A percentile compares a stretch with the other conserved stretches of the same genome.
phyloP scores from a whole-genome alignment of 2,888 invertebrate genomes.

The Luperina nickerlii region DNA sequence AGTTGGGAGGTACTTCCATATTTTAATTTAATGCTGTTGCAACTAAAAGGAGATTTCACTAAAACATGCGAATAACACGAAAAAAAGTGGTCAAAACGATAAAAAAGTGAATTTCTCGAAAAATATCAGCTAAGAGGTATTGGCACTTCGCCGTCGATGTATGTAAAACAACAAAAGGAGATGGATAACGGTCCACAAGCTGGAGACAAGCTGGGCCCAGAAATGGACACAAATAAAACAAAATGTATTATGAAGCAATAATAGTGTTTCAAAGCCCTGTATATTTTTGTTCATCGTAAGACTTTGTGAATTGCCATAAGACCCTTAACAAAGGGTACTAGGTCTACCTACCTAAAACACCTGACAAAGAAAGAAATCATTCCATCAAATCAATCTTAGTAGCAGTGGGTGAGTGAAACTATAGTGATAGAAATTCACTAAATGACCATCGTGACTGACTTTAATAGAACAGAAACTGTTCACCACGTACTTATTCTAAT shows the following conservation, averaged over 20 bases:
- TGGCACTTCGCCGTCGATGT: no score
- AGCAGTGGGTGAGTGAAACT: neutral
- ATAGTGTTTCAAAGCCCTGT: neutral
- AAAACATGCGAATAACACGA: no score
- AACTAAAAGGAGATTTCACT: no score
- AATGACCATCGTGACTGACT: neutral
- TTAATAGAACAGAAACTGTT: neutral
- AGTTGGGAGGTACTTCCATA: no score
- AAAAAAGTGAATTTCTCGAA: no score
- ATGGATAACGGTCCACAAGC: neutral
- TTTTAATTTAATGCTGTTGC: no score
- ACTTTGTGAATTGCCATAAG: neutral
- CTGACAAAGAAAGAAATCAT: neutral
- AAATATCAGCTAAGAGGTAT: no score
- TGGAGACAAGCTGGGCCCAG: neutral
- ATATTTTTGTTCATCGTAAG: neutral
- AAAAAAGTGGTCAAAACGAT: no score
- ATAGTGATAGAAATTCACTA: no score
- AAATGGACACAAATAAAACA: neutral
- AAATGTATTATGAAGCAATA: neutral
- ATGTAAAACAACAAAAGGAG: neutral
- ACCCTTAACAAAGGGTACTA: no score
- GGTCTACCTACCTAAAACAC: neutral
- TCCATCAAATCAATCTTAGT: neutral
- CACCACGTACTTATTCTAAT: conserved; percentile 9